A percentile compares a stretch with the other conserved stretches of the same genome.
phyloP scores from a whole-genome alignment of 2,888 invertebrate genomes.

The Sarcophaga rosellei region DNA sequence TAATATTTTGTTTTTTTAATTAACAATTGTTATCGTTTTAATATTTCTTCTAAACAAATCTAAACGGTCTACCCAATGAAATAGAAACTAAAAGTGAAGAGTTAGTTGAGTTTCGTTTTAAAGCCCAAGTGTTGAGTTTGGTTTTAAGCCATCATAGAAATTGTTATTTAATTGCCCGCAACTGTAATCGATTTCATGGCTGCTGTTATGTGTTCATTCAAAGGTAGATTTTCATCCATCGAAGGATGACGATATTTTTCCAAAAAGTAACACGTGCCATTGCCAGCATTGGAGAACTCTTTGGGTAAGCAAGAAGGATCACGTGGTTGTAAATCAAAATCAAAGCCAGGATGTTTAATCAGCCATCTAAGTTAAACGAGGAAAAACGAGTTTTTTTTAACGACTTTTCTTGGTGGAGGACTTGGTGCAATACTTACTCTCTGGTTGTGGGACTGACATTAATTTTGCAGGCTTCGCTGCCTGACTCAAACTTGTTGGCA shows the following conservation, averaged over 20 bases:
- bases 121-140: slow-evolving; percentile 13
- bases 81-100: background rate
- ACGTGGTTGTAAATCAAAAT: slow-evolving; percentile 86
- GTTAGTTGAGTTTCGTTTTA: background rate
- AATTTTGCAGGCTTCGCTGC: slow-evolving; percentile 93
- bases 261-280: slow-evolving; percentile 93
- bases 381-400: slow-evolving; percentile 4
- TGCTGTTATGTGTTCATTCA: slow-evolving; percentile 79
- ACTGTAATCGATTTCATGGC: slow-evolving; percentile 78
- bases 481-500: slow-evolving; percentile 97
- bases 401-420: background rate
- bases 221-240: slow-evolving; percentile 83
- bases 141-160: background rate
- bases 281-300: slow-evolving; percentile 89
- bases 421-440: slow-evolving; percentile 85
- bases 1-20: slow-evolving; percentile 17
- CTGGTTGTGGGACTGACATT: slow-evolving; percentile 97
- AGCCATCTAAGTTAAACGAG: slow-evolving; percentile 86
- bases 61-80: background rate
- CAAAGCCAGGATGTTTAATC: slow-evolving; percentile 88
- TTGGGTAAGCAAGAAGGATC: slow-evolving; percentile 90
- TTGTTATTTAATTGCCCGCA: slow-evolving; percentile 53
- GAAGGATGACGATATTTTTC: slow-evolving; percentile 89
- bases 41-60: background rate
- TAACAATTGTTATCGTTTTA: slow-evolving; percentile 34